Evolutionary conservation across 2,113 vertebrate species (phyloP).

Genomic region (Grammatotria lemairii): DNA sequence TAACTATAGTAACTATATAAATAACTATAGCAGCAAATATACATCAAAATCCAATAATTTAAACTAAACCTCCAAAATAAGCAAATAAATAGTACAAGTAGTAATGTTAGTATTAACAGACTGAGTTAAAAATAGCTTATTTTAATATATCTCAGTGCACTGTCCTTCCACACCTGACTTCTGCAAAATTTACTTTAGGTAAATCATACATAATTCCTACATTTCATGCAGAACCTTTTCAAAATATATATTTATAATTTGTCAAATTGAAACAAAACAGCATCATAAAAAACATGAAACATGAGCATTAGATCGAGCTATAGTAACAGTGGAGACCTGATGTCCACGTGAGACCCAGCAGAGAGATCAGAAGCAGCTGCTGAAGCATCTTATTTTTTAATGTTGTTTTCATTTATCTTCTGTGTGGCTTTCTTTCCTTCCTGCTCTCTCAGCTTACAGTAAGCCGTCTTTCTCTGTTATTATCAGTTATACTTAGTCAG

Average conservation of each 20-base stretch:
- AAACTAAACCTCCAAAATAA: background rate
- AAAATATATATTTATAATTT: background rate
- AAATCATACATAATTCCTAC: background rate
- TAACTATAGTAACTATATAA: background rate
- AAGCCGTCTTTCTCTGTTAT: background rate
- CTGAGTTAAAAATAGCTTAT: background rate
- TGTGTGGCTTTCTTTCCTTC: background rate
- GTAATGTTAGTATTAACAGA: background rate
- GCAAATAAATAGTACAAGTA: background rate
- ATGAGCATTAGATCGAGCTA: background rate
- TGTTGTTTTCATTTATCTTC: background rate
- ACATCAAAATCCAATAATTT: background rate
- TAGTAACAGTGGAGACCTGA: conserved; percentile 26
- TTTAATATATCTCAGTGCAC: background rate
- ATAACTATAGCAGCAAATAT: background rate
- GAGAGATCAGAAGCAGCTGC: conserved; percentile 7
- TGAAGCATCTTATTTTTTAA: conserved; percentile 28
- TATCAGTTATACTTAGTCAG: conserved; percentile 8
- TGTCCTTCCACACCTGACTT: background rate
- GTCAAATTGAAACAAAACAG: background rate
- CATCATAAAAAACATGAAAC: background rate
- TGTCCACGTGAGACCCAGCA: conserved; percentile 28
- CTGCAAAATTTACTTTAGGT: background rate
- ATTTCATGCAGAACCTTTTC: background rate
- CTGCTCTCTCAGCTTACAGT: background rate